Evolutionary conservation across 2,113 vertebrate species (phyloP), one percentile per base, ranked within the genome.

Genomic region (Apaloderma vittatum): DNA sequence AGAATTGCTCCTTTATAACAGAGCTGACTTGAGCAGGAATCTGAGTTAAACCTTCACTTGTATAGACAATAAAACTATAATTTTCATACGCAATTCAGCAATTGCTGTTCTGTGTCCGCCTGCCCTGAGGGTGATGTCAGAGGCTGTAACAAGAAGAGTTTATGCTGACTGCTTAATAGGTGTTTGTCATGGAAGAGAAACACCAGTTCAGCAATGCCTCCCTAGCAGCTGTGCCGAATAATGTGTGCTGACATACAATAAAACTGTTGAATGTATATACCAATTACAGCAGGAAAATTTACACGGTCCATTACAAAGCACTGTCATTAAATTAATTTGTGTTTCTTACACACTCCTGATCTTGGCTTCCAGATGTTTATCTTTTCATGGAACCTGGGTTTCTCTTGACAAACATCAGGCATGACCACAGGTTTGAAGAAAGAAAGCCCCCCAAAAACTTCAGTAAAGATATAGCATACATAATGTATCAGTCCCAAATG

Each of bases 31-130:
- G 94, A 96, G 95, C 97, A 95, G 96, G 97, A 98, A 98, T 98
- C 96, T 20, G 96, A 97, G 97, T 97, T 94, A 97, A 98, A 97
- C 97, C 98, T 98, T 98, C 97, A 92, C 92, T 97, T 98, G 98
- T 98, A 88, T 93, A 96, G 98, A 98, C 98, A 98, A 98, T 98
- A 98, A 98, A 98, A 98, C 96, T 94, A 97, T 97, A 88, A 98
- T 98, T 98, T 98, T 98, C 98, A 96, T 98, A 98, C 32, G 72
- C 97, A 59, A 77, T 95, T 97, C 97, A 93, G 98, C 97, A 94
- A 79, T 97, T 88, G 95, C 97, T 94, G 91, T 86, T 97, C 97
- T 96, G 96, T 98, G 97, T 98, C 97, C 71, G 79, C 95, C 96
- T 97, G 97, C 98, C 97, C 96, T 62, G 82, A 74, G 97, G 98